Percentiles rank a stretch among this genome's conserved stretches.
phyloP scores from a whole-genome alignment of 2,797 vertebrate genomes.

The Rhabdophis nuchalis region DNA sequence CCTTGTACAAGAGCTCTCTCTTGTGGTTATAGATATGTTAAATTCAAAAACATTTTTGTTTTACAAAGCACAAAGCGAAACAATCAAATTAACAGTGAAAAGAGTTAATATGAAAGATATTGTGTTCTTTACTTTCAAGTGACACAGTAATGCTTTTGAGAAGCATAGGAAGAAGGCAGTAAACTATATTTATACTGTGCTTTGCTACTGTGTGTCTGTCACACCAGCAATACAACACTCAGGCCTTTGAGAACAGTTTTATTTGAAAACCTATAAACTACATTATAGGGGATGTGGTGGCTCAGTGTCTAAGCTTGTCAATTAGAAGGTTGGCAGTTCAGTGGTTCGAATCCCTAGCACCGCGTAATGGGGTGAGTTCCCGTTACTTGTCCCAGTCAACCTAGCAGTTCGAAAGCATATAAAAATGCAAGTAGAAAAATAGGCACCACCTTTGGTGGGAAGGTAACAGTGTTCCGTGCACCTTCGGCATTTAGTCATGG shows the following conservation, averaged over 20 bases:
- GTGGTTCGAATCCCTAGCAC: too few species aligned
- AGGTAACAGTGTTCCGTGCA: too few species aligned
- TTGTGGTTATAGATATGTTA: not conserved
- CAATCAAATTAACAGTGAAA: not conserved
- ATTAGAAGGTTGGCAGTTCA: too few species aligned
- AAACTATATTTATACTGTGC: too few species aligned
- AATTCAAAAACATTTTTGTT: not conserved
- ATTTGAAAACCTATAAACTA: not conserved
- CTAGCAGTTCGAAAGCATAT: too few species aligned
- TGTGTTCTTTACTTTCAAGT: not conserved
- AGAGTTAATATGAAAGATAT: not conserved
- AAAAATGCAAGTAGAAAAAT: too few species aligned
- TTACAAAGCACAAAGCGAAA: not conserved
- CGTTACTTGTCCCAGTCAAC: too few species aligned
- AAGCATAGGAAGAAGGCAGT: not conserved
- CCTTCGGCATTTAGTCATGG: too few species aligned
- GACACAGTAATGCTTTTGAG: not conserved
- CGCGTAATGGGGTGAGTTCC: too few species aligned
- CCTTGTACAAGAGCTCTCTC: not conserved
- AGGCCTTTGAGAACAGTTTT: not conserved
- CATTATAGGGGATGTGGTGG: not conserved
- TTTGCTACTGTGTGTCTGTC: not conserved
- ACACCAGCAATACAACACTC: not conserved
- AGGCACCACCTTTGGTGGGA: too few species aligned
- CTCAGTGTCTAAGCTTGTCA: too few species aligned